phyloP scores from a whole-genome alignment of 2,113 vertebrate species.

The Raja brachyura region DNA sequence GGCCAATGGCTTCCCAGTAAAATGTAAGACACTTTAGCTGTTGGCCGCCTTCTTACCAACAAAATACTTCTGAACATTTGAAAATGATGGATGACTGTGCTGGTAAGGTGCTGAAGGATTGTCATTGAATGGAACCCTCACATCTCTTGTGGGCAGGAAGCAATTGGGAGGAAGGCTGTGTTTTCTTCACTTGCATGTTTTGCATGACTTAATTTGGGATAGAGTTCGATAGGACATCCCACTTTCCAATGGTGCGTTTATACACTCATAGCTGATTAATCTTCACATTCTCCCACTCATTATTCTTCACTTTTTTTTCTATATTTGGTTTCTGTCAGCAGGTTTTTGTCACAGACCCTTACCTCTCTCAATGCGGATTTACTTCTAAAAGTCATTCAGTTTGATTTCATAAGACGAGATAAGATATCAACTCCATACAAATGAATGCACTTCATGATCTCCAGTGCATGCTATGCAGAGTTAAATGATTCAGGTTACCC shows the following conservation, averaged over 20 bases:
- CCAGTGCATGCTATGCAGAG: neutral
- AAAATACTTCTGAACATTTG: neutral
- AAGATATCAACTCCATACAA: neutral
- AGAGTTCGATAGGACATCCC: neutral
- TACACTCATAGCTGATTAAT: neutral
- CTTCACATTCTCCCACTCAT: neutral
- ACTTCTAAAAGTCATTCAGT: neutral
- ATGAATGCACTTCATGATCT: neutral
- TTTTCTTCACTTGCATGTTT: neutral
- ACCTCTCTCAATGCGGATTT: neutral
- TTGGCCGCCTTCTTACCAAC: neutral
- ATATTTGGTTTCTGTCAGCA: neutral
- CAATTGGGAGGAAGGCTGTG: neutral
- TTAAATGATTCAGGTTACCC: slow-evolving; percentile 13
- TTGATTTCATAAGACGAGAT: neutral
- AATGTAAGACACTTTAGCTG: neutral
- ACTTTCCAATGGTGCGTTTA: neutral
- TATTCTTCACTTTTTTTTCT: neutral
- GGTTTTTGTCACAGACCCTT: neutral
- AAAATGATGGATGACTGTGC: neutral
- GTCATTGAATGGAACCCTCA: neutral
- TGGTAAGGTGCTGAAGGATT: neutral
- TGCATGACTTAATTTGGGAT: neutral
- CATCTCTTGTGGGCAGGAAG: neutral
- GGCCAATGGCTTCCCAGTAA: neutral